Base-by-base conservation (phyloP, 2,113 vertebrate species). In the Phaethornis superciliosus region DNA sequence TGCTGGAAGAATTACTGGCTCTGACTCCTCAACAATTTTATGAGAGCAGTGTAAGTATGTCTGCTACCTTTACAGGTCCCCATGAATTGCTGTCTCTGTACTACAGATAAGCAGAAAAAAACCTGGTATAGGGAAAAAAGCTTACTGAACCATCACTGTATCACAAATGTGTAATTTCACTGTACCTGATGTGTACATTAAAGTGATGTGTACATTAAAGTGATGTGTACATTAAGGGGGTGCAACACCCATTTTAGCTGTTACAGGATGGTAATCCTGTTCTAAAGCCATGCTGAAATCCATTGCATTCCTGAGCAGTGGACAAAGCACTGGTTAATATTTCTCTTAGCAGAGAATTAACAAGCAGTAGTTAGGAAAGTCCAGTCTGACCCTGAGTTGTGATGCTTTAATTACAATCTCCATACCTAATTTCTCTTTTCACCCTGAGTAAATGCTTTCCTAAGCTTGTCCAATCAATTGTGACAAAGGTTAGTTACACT, bases 341-440 rank as follows among this genome's bases (percentile, higher is more conserved):
- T 20, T 72, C 58, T 68, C 35, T 71, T 15, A 37, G 60, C 40
- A 85, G 69, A 81, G 56, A 90, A 81, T 42, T 59, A 71, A 67
- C 19, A 78, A 84, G 47, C 46, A 58, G 26, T 40, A 81, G 60
- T 85, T 69, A 44, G 56, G 52, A 44, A 83, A 78, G 55, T 42
- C 74, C 37, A 78, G 52, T 52, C 3, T 9, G 60, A 93, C 49
- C 37, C n/a, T 0, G 0, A 86, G 33, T n/a, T 77, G 56, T 79
- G 74, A 37, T 28, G 20, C 42, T 94, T 88, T 63, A 77, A 85
- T 89, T 85, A 88, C 28, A 70, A 64, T 58, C 26, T 78, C 51
- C 35, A 19, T 26, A 60, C 30, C 80, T 80, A 63, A 75, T 88
- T 95, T 78, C 33, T 78, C 59, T 62, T 77, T 94, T 90, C 42